A percentile compares a stretch with the other conserved stretches of the same genome.
Conservation (phyloP, 2,888 invertebrate genomes). For the Stictocephala bisonia region DNA sequence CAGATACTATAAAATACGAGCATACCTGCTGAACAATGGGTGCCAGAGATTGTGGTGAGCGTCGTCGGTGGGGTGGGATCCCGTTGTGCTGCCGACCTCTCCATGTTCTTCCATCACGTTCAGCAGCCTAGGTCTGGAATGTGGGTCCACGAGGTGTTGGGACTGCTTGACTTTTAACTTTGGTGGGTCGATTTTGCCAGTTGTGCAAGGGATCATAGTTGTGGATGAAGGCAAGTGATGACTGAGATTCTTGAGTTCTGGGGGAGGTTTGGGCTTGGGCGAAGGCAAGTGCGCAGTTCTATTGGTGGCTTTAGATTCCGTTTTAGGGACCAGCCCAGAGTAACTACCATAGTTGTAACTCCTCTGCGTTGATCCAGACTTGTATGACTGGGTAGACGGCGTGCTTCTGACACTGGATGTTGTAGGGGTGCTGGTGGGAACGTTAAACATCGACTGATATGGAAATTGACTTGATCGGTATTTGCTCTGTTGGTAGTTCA, state of each 20-base stretch:
- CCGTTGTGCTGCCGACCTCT: conserved; percentile 65
- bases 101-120: conserved; percentile 64
- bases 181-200: conserved; percentile 63
- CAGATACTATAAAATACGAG: conserved; percentile 54
- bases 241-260: background rate
- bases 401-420: too few relatives aligned
- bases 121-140: conserved; percentile 62
- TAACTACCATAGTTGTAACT: conserved; percentile 20
- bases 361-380: background rate
- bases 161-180: conserved; percentile 66
- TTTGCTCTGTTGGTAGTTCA: conserved; percentile 67
- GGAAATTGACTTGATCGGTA: conserved; percentile 59
- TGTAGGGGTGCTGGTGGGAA: conserved; percentile 23
- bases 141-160: conserved; percentile 66
- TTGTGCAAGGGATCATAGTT: conserved; percentile 60
- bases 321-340: background rate
- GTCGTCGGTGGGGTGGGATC: conserved; percentile 63
- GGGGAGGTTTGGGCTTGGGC: conserved; percentile 20
- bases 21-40: conserved; percentile 88
- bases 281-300: too few relatives aligned
- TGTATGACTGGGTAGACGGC: background rate
- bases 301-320: background rate
- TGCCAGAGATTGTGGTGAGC: conserved; percentile 83
- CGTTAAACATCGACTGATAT: conserved; percentile 26
- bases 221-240: conserved; percentile 35